Percentiles rank a stretch among this genome's conserved stretches.
These are phyloP conservation scores for Pseudomyrmex concolor DNA, from an alignment of 1,140 invertebrate species.

Conservation along the genomic window DNA sequence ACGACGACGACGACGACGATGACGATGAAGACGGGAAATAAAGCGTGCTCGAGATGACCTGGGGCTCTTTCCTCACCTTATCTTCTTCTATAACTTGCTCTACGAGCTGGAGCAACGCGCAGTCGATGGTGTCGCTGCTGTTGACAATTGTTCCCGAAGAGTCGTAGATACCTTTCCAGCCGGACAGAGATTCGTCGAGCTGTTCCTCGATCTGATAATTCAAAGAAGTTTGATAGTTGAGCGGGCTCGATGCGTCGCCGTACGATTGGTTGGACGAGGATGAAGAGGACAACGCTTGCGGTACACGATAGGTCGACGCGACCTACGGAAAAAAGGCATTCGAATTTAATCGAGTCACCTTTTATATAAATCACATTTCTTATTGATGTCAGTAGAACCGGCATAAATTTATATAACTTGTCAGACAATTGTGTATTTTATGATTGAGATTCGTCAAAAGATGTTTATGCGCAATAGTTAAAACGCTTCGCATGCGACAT, in stretches of 20 bases:
- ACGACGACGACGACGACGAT: too few species aligned
- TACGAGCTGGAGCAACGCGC: slow-evolving; percentile 68
- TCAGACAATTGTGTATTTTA: slow-evolving; percentile 7
- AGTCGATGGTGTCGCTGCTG: slow-evolving; percentile 65
- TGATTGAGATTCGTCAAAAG: background rate
- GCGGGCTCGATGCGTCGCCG: slow-evolving; percentile 73
- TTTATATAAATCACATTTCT: slow-evolving; percentile 6
- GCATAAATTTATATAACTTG: slow-evolving; percentile 17
- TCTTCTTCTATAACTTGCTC: slow-evolving; percentile 69
- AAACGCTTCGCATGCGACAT: background rate
- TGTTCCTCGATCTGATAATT: slow-evolving; percentile 65
- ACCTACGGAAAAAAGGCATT: slow-evolving; percentile 22
- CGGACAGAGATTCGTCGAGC: slow-evolving; percentile 59
- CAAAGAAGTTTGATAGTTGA: slow-evolving; percentile 64
- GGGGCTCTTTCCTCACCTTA: background rate
- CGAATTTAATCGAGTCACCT: background rate
- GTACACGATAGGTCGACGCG: slow-evolving; percentile 21
- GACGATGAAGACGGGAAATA: background rate
- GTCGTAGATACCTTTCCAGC: slow-evolving; percentile 60
- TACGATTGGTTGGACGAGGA: slow-evolving; percentile 77
- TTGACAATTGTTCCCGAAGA: slow-evolving; percentile 71
- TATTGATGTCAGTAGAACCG: background rate
- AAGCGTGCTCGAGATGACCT: background rate
- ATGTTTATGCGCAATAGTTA: background rate
- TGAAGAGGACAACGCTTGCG: slow-evolving; percentile 67